Evolutionary conservation across 1,140 invertebrate genomes (phyloP), one percentile per base, ranked within the genome.

Genomic region (Caenorhabditis tropicalis): DNA sequence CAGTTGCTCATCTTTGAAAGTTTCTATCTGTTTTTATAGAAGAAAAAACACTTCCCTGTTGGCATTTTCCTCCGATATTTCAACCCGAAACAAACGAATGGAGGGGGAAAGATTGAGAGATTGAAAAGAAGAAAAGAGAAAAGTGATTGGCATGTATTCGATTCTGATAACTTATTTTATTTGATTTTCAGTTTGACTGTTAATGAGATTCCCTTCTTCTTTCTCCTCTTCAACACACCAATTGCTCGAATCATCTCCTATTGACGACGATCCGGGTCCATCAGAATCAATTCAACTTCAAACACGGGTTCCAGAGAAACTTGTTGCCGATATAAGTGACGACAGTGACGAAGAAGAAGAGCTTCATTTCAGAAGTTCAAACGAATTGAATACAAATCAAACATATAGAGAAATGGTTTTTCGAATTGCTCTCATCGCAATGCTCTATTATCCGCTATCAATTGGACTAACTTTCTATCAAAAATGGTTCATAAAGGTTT

Each of bases 401-500:
- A 60, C 81, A 60, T 43, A 43, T 39, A 21, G 53, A n/a, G 56
- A 58, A 36, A 83, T 74, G 82, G 70, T 88, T 88, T 58, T 89
- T 36, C 89, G 85, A 74, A 87, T 91, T 29, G 39, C 88, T 24
- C 51, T 86, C 1, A 89, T 93, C 29, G 89, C 98, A 83, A 90
- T 94, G 3, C 92, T 95, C 39, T 98, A 98, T 92, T 97, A 97
- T 91, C 92, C 94, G 6, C 93, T 97, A 82, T 98, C 96, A 9
- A 96, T 98, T 88, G 94, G 95, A 80, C 93, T 98, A n/a, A 98
- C 96, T 21, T 98, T 98, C 92, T 98, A 98, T 91, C 96, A 98
- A 91, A 94, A 96, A 94, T 95, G 95, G 94, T 94, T 98, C 86
- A 94, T 96, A 86, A 94, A 95, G 92, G 96, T 96, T 92, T 93